These are phyloP conservation scores for Schizopygopsis malacanthus DNA, from an alignment of 2,797 vertebrate species.

Conservation along the genomic window DNA sequence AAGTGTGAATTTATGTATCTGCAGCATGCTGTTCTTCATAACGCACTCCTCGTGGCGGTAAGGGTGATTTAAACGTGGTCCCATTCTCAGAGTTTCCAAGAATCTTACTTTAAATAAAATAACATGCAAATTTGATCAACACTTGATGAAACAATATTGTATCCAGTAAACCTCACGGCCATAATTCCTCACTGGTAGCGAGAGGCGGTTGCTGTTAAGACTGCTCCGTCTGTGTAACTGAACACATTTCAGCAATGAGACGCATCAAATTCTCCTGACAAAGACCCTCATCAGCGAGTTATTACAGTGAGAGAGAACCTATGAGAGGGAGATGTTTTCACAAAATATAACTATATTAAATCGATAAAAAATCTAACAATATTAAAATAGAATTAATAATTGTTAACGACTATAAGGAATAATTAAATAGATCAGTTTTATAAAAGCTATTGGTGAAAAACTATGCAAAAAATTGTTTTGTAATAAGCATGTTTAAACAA, in stretches of 20 bases:
- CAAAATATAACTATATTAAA: background rate
- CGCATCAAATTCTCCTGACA: slow-evolving; percentile 55
- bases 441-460: background rate
- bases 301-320: slow-evolving; percentile 28
- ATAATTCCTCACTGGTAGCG: slow-evolving; percentile 23
- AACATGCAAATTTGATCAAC: slow-evolving; percentile 3
- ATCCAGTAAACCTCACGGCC: slow-evolving; percentile 28
- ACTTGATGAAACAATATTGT: slow-evolving; percentile 35
- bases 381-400: background rate
- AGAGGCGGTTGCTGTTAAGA: slow-evolving; percentile 21
- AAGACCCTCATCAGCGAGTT: slow-evolving; percentile 51
- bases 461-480: too few species aligned
- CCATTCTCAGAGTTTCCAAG: slow-evolving; percentile 43
- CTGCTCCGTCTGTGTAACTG: slow-evolving; percentile 28
- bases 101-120: background rate
- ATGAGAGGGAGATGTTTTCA: background rate
- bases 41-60: slow-evolving; percentile 30
- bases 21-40: slow-evolving; percentile 55
- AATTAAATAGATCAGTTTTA: background rate
- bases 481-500: background rate
- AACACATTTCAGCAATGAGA: slow-evolving; percentile 40
- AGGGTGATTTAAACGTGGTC: slow-evolving; percentile 28
- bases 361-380: background rate
- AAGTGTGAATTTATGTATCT: slow-evolving; percentile 51
- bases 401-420: background rate